Base-by-base conservation (phyloP, 2,113 vertebrate genomes). In the Tetrax tetrax region DNA sequence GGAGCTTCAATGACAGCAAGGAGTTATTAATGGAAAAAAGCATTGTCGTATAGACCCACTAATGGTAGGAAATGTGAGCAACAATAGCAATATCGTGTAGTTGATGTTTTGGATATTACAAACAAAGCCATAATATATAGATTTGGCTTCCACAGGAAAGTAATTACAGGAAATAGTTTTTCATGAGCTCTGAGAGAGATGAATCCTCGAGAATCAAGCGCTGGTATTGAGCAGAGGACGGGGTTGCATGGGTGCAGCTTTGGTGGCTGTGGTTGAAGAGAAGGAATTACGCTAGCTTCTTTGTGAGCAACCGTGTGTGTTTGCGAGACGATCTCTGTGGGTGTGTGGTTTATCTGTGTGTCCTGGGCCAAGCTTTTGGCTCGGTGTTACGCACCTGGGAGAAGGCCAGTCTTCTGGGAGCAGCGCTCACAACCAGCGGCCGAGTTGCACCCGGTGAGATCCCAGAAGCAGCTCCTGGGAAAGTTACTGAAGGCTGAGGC, bases 21-120 rank as follows among this genome's bases (percentile, higher is more conserved):
- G 81, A 89, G 82, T 95, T 97, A 96, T 88, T 96, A 95, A 96
- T 81, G 84, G 87, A 78, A 95, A 95, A 59, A 91, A 91, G 80
- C 54, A 12, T 74, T 74, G 75, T 93, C 27, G 21, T 63, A 54
- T 59, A 90, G 59, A 95, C 37, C 66, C 50, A 50, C 78, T 95
- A 95, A 96, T 83, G 59, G 70, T 23, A 50, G 78, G 90, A 80
- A 94, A 76, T 94, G 28, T 24, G 50, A 88, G 69, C 84, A 87
- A 88, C 76, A 64, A 9, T 18, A 89, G 68, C 83, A 90, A 33
- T 79, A 17, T 41, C 4, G 1, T 69, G 3, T 10, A 41, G 43
- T 45, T 76, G 86, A 72, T 93, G 70, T 87, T 94, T 79, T n/a
- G 61, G 88, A 76, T 94, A 82, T 95, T 92, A 37, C 86, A 75